Evolutionary conservation across 2,113 vertebrate species (phyloP).

Genomic region (Oncorhynchus kisutch): DNA sequence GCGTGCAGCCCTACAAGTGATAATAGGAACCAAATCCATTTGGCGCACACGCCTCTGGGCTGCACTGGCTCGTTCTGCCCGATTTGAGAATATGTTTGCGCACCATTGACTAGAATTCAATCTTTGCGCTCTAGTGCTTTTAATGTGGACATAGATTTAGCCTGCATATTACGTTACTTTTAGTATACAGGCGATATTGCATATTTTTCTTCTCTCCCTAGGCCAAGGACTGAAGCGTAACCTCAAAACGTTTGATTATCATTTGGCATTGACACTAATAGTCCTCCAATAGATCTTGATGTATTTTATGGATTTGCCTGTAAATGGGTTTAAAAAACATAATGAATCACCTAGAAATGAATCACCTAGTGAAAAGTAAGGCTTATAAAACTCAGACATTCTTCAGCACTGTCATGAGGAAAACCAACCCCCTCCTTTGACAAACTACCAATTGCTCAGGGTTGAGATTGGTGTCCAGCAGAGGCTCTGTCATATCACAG

Average conservation of each 20-base stretch:
- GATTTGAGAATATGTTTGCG: too few species aligned
- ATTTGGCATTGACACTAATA: slow-evolving; percentile 78
- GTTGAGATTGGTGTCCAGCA: slow-evolving; percentile 70
- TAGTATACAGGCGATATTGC: not conserved
- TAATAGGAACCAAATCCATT: too few species aligned
- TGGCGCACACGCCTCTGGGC: too few species aligned
- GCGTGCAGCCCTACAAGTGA: too few species aligned
- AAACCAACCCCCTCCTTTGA: not conserved
- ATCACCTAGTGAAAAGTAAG: not conserved
- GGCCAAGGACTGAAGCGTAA: slow-evolving; percentile 82
- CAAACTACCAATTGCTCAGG: slow-evolving; percentile 79
- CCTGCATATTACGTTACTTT: not conserved
- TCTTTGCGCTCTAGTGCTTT: too few species aligned
- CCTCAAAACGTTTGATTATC: slow-evolving; percentile 81
- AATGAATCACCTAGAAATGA: slow-evolving; percentile 6
- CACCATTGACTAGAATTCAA: too few species aligned
- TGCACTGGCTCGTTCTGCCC: too few species aligned
- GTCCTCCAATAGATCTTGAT: slow-evolving; percentile 65
- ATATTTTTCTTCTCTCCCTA: slow-evolving; percentile 83
- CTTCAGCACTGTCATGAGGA: not conserved
- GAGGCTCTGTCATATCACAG: slow-evolving; percentile 58
- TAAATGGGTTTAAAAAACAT: slow-evolving; percentile 36
- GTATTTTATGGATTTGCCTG: slow-evolving; percentile 68
- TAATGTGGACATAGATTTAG: not conserved
- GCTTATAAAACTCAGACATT: not conserved